Evolutionary conservation across 2,797 vertebrate genomes (phyloP).

Genomic region (Cetoscarus ocellatus): DNA sequence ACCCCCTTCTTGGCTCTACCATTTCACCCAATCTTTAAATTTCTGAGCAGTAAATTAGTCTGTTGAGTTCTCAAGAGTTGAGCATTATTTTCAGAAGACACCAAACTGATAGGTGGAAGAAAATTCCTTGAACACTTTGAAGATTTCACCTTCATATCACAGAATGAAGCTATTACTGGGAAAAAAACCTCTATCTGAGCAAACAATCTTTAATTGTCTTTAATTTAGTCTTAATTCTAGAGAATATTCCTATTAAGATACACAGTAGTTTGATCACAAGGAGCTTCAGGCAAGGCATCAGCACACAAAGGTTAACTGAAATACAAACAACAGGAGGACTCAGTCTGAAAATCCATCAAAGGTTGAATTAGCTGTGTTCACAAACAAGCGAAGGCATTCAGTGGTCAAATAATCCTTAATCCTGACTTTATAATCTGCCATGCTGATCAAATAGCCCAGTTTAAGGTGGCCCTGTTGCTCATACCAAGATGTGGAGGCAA

Average conservation of each 20-base stretch:
- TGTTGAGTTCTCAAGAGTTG: not conserved
- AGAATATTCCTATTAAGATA: no score
- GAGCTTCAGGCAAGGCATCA: not conserved
- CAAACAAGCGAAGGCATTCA: not conserved
- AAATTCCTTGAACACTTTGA: not conserved
- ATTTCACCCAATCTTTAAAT: not conserved
- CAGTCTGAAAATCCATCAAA: not conserved
- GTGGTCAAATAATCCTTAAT: not conserved
- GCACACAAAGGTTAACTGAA: not conserved
- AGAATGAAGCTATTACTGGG: not conserved
- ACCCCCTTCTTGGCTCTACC: not conserved
- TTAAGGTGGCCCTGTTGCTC: not conserved
- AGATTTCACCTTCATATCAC: not conserved
- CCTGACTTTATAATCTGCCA: not conserved
- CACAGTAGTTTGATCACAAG: not conserved
- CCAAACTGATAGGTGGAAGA: not conserved
- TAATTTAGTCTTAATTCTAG: no score
- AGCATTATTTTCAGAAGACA: not conserved
- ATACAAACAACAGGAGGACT: not conserved
- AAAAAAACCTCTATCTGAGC: not conserved
- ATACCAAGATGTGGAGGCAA: not conserved
- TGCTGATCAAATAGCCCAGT: not conserved
- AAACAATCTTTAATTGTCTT: not conserved
- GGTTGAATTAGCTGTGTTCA: not conserved
- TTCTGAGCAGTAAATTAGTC: not conserved